Evolutionary conservation across 2,888 invertebrate species (phyloP), one percentile per base, ranked within the genome.

Genomic region (Synergus gifuensis): DNA sequence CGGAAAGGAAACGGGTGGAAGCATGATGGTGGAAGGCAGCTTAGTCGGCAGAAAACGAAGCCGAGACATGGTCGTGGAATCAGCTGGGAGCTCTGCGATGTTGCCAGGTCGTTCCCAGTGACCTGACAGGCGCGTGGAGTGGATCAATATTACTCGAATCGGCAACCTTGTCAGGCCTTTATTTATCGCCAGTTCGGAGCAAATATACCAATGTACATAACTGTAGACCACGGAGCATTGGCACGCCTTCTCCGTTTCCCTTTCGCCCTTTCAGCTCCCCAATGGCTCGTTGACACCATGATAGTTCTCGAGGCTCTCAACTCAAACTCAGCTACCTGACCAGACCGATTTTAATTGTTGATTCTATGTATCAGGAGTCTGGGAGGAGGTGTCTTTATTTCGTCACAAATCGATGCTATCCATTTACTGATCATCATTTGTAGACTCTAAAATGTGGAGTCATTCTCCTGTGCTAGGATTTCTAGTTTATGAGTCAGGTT

Each of bases 131-230:
- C 83, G 78, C 77, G 83, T 78, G 80, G 85, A 40, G 54, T 36
- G 40, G 89, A 90, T 90, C 90, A 90, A 90, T 89, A 90, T 85
- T 85, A 77, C 81, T 36, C 80, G 81, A 88, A 81, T 85, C 76
- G 91, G 88, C 91, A 91, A 90, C 90, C 78, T 76, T 80, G 91
- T 86, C 63, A 76, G 64, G 78, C 78, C 40, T 86, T 85, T 86
- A 86, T 85, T 87, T 87, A 88, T 79, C 80, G 69, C 69, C 69
- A 46, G 79, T 76, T 66, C 73, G 76, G 76, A 54, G 54, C 40
- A 54, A 73, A 73, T 73, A 28, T 73, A 54, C 73, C n/a, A 73
- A 73, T 73, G 28, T 28, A 28, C 3, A 28, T 11, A 36, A 83
- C 85, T 80, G 82, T 82, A 58, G 80, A 69, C 78, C 82, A 79